phyloP scores from a whole-genome alignment of 2,888 invertebrate genomes.

The Copidosoma aretas region DNA sequence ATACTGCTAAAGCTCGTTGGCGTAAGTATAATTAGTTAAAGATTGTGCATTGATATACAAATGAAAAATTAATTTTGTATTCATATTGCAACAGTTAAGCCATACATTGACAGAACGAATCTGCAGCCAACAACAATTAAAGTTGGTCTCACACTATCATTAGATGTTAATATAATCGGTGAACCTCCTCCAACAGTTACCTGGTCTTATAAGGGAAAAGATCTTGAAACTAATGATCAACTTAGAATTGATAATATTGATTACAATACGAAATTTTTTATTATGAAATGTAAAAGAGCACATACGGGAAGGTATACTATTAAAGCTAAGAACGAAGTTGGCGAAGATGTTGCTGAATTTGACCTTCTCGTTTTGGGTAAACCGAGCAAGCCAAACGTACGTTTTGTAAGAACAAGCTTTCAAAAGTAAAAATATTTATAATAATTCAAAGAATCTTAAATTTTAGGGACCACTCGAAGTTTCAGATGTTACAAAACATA shows the following conservation, averaged over 20 bases:
- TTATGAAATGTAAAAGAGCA: constrained; percentile 79
- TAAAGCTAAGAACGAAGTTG: constrained; percentile 89
- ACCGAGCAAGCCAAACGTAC: constrained; percentile 73
- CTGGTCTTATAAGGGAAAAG: constrained; percentile 83
- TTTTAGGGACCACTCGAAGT: constrained; percentile 83
- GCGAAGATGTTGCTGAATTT: constrained; percentile 89
- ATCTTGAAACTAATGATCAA: constrained; percentile 68
- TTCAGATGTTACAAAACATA: constrained; percentile 87
- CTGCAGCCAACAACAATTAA: constrained; percentile 84
- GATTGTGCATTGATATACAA: not conserved
- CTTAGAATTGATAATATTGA: constrained; percentile 83
- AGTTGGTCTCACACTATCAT: constrained; percentile 83
- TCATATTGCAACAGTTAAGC: constrained; percentile 75
- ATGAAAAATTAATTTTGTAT: not conserved
- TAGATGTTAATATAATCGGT: constrained; percentile 89
- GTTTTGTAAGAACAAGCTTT: constrained; percentile 4
- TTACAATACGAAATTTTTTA: constrained; percentile 89
- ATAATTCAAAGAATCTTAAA: not conserved
- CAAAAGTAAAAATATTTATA: not conserved
- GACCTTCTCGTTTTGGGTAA: constrained; percentile 87
- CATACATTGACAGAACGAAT: constrained; percentile 90
- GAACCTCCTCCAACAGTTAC: constrained; percentile 92
- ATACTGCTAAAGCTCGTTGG: constrained; percentile 87
- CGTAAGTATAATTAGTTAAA: constrained; percentile 68
- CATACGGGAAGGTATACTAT: constrained; percentile 89